A percentile compares a stretch with the other conserved stretches of the same genome.
phyloP scores from a whole-genome alignment of 2,797 vertebrate species.

The Trachurus trachurus region DNA sequence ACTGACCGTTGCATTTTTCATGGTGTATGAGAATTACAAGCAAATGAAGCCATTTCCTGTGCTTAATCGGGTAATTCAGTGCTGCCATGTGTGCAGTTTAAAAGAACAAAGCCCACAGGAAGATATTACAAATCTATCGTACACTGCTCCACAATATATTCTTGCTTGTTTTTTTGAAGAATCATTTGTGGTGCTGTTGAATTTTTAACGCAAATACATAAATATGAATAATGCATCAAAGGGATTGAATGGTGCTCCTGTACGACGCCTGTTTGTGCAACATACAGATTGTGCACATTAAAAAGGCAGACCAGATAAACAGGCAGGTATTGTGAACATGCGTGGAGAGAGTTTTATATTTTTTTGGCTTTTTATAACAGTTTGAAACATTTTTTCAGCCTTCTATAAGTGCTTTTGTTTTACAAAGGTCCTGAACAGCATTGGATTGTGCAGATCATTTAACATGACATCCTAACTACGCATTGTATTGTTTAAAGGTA shows the following conservation, averaged over 20 bases:
- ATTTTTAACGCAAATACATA: slow-evolving; percentile 66
- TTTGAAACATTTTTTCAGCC: neutral
- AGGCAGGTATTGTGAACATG: neutral
- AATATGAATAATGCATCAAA: slow-evolving; percentile 60
- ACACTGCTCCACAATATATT: slow-evolving; percentile 9
- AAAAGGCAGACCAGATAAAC: slow-evolving; percentile 20
- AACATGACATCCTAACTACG: neutral
- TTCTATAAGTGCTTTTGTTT: neutral
- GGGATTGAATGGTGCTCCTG: slow-evolving; percentile 15
- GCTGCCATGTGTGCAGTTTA: neutral
- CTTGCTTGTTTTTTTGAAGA: slow-evolving; percentile 47
- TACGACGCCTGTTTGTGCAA: slow-evolving; percentile 20
- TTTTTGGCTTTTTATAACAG: neutral
- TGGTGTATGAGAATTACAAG: neutral
- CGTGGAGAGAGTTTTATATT: neutral
- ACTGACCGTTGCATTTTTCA: neutral
- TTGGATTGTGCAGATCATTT: neutral
- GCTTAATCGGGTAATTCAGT: neutral
- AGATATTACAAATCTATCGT: slow-evolving; percentile 10
- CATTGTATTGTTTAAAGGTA: slow-evolving; percentile 3
- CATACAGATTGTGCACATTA: slow-evolving; percentile 32
- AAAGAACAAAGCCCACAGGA: neutral
- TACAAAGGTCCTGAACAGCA: neutral
- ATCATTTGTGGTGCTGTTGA: slow-evolving; percentile 58
- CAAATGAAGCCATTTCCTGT: neutral